A percentile compares a stretch with the other conserved stretches of the same genome.
phyloP scores from a whole-genome alignment of 2,888 invertebrate species.

The Lissocephala sabroskyi region DNA sequence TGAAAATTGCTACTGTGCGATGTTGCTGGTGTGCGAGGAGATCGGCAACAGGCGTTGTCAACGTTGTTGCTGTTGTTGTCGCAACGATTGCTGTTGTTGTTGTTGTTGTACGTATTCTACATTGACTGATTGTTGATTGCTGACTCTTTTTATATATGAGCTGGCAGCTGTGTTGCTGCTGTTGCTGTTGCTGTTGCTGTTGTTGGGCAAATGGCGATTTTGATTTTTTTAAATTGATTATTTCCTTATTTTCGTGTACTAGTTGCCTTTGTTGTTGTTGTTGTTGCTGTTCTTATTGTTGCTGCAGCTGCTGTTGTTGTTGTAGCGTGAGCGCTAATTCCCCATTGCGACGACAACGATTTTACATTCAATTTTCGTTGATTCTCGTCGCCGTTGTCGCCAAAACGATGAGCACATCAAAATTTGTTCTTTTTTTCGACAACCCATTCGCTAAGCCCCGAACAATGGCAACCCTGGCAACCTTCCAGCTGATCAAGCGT shows the following conservation, averaged over 20 bases:
- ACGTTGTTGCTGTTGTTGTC: slow-evolving; percentile 20
- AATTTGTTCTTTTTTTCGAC: no score
- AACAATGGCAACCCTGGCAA: no score
- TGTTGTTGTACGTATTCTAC: slow-evolving; percentile 31
- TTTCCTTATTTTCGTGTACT: slow-evolving; percentile 70
- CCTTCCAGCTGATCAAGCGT: no score
- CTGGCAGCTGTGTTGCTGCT: background rate
- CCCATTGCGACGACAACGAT: background rate
- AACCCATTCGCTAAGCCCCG: no score
- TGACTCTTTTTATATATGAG: slow-evolving; percentile 3
- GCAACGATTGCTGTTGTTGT: slow-evolving; percentile 1
- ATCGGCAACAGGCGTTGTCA: slow-evolving; percentile 13
- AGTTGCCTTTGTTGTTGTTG: slow-evolving; percentile 20
- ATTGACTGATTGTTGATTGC: slow-evolving; percentile 51
- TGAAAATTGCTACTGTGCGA: background rate
- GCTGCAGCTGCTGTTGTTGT: slow-evolving; percentile 11
- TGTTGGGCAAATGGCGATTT: slow-evolving; percentile 64
- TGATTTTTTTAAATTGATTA: slow-evolving; percentile 73
- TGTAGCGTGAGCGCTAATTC: slow-evolving; percentile 2
- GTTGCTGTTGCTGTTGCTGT: slow-evolving; percentile 1
- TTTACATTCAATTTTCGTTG: background rate
- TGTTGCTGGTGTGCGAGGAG: slow-evolving; percentile 9
- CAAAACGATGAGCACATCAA: no score
- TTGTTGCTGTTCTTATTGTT: no score
- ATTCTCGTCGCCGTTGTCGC: no score